Conservation (phyloP, 2,888 invertebrate genomes). For the Anoncus sp. region DNA sequence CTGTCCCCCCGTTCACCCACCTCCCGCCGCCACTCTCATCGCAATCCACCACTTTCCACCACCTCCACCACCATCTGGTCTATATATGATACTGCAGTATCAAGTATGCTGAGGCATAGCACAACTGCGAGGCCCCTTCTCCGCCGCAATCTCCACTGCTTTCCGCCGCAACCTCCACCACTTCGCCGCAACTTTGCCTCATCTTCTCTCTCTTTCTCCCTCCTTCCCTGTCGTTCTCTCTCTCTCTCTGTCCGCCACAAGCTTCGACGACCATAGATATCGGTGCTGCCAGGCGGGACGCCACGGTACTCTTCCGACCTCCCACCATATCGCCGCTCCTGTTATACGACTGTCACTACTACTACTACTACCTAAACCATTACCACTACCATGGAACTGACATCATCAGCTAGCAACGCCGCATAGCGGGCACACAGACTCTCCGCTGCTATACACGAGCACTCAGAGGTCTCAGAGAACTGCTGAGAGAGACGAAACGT, state of each 20-base stretch:
- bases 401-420: constrained; percentile 70
- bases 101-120: constrained; percentile 11
- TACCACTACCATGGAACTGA: constrained; percentile 61
- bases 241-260: constrained; percentile 58
- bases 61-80: constrained; percentile 41
- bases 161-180: constrained; percentile 64
- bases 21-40: constrained; percentile 54
- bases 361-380: constrained; percentile 41
- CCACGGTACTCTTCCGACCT: constrained; percentile 55
- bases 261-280: constrained; percentile 52
- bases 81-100: constrained; percentile 41
- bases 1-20: constrained; percentile 52
- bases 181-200: constrained; percentile 30
- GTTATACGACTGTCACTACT: constrained; percentile 37
- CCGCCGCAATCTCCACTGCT: constrained; percentile 50
- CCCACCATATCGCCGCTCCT: constrained; percentile 56
- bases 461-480: constrained; percentile 60
- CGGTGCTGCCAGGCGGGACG: constrained; percentile 63
- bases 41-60: constrained; percentile 69
- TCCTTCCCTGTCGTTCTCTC: constrained; percentile 30
- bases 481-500: constrained; percentile 33
- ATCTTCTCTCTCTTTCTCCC: background rate
- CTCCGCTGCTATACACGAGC: constrained; percentile 58
- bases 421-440: constrained; percentile 67
- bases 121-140: constrained; percentile 24